phyloP scores from a whole-genome alignment of 2,888 invertebrate genomes.

The Zaprionus lineosus region DNA sequence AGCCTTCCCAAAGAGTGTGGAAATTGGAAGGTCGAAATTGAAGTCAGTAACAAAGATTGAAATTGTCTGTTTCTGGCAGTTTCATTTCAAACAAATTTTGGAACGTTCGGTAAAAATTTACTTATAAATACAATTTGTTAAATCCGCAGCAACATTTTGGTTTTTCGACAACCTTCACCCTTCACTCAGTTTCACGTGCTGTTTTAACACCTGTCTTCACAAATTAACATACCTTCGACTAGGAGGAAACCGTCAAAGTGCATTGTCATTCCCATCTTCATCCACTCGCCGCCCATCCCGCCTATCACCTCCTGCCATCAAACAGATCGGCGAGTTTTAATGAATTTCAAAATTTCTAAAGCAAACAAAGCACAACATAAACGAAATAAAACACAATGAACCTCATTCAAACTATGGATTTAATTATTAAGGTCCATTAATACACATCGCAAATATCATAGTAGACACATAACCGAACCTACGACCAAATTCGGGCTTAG shows the following conservation, averaged over 20 bases:
- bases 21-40: too few relatives aligned
- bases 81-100: too few relatives aligned
- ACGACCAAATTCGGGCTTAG: slow-evolving; percentile 18
- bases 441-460: slow-evolving; percentile 42
- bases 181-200: slow-evolving; percentile 36
- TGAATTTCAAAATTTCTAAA: slow-evolving; percentile 47
- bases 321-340: neutral
- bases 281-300: too few relatives aligned
- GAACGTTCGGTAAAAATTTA: too few relatives aligned
- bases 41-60: too few relatives aligned
- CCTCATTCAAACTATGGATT: slow-evolving; percentile 35
- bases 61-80: too few relatives aligned
- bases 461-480: neutral
- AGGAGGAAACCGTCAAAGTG: slow-evolving; percentile 22
- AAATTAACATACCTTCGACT: slow-evolving; percentile 60
- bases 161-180: slow-evolving; percentile 35
- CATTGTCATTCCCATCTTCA: slow-evolving; percentile 47
- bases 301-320: too few relatives aligned
- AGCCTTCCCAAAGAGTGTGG: too few relatives aligned
- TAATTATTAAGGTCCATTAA: slow-evolving; percentile 67
- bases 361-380: slow-evolving; percentile 34
- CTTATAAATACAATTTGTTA: slow-evolving; percentile 34
- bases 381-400: slow-evolving; percentile 26
- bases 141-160: too few relatives aligned
- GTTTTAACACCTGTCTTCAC: slow-evolving; percentile 48